Percentiles rank a stretch among this genome's conserved stretches.
These are phyloP conservation scores for Acomys russatus DNA, from an alignment of 2,797 vertebrate genomes.

Conservation along the genomic window DNA sequence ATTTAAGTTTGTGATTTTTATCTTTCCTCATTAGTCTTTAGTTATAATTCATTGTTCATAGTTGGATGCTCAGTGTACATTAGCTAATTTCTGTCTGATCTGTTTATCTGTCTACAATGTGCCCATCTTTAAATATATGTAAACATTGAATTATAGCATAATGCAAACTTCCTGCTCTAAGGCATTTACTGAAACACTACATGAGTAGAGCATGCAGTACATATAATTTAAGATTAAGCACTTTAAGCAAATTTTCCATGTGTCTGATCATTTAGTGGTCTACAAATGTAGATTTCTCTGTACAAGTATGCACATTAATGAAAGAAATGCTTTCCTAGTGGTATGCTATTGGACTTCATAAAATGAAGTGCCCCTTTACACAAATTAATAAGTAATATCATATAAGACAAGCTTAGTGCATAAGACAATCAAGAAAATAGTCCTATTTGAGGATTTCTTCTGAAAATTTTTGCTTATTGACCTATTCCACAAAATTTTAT, in stretches of 20 bases:
- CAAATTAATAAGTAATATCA: slow-evolving; percentile 23
- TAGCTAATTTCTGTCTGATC: slow-evolving; percentile 37
- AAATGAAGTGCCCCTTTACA: slow-evolving; percentile 12
- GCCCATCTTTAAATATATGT: slow-evolving; percentile 14
- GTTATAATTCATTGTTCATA: slow-evolving; percentile 26
- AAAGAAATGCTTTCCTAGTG: slow-evolving; percentile 28
- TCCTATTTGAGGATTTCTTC: background rate
- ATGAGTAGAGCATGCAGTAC: background rate
- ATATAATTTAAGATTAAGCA: slow-evolving; percentile 29
- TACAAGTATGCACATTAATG: background rate
- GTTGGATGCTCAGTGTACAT: background rate
- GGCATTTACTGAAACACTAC: slow-evolving; percentile 31
- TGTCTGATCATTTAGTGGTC: slow-evolving; percentile 35
- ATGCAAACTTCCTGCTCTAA: slow-evolving; percentile 35
- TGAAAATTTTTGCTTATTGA: slow-evolving; percentile 36
- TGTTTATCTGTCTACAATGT: slow-evolving; percentile 17
- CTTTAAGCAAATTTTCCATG: background rate
- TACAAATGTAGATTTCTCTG: slow-evolving; percentile 48
- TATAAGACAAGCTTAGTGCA: slow-evolving; percentile 29
- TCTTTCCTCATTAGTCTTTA: slow-evolving; percentile 60
- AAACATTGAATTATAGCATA: slow-evolving; percentile 34
- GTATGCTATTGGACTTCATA: background rate
- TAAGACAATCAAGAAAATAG: slow-evolving; percentile 33
- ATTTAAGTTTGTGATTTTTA: slow-evolving; percentile 36
- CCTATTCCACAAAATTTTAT: slow-evolving; percentile 16